A percentile compares a stretch with the other conserved stretches of the same genome.
phyloP scores from a whole-genome alignment of 2,888 invertebrate species.

The Epistrophe eligans region DNA sequence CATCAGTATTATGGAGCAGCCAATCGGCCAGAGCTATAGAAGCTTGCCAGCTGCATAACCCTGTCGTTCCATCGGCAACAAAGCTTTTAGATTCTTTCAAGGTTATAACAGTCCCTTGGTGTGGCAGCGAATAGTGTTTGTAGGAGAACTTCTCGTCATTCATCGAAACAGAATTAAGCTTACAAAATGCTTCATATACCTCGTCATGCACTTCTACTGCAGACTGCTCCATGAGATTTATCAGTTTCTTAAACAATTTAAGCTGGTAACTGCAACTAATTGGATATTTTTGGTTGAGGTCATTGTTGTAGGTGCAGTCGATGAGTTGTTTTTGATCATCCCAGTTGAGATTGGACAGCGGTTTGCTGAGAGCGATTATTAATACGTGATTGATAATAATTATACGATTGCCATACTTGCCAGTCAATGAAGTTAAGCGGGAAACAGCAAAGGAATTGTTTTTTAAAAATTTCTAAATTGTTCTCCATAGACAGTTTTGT shows the following conservation, averaged over 20 bases:
- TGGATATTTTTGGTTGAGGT: constrained; percentile 86
- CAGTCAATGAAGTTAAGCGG: constrained; percentile 80
- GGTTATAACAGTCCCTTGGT: constrained; percentile 84
- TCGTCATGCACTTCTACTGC: constrained; percentile 87
- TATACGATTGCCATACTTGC: constrained; percentile 69
- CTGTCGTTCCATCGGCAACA: constrained; percentile 91
- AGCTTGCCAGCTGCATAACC: constrained; percentile 92
- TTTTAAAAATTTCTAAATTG: constrained; percentile 8
- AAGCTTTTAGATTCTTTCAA: constrained; percentile 89
- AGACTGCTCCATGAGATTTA: constrained; percentile 85
- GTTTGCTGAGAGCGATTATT: constrained; percentile 29
- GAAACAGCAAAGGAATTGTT: constrained; percentile 81
- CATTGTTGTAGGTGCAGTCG: constrained; percentile 85
- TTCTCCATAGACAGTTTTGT: background rate
- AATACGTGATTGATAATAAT: background rate
- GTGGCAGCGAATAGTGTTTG: constrained; percentile 86
- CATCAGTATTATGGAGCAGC: constrained; percentile 85
- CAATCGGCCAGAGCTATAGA: constrained; percentile 89
- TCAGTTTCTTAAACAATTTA: constrained; percentile 87
- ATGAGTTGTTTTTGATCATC: constrained; percentile 86
- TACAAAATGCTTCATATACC: constrained; percentile 87
- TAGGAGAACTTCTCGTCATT: constrained; percentile 84
- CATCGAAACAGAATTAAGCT: constrained; percentile 84
- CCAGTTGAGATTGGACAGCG: constrained; percentile 80
- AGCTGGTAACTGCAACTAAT: constrained; percentile 87